Base-by-base conservation (phyloP, 2,113 vertebrate genomes). In the Lycaon pictus region DNA sequence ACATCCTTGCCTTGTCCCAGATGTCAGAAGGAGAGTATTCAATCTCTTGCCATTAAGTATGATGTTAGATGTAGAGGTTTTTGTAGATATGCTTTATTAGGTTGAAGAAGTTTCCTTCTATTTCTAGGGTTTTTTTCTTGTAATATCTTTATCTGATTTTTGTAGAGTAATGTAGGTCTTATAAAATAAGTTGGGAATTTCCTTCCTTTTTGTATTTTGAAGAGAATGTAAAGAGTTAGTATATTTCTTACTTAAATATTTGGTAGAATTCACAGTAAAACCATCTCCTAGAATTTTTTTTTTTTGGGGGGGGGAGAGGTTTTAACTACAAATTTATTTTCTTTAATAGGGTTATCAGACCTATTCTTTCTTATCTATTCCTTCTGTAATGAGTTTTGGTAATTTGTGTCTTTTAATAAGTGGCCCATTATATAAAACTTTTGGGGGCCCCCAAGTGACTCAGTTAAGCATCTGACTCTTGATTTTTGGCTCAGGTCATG, bases 381-480 rank as follows among this genome's bases (percentile, higher is more conserved):
- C 35, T 88, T 96, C 77, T 94, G 19, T 91, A 67, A 51, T 58
- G 79, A 82, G n/a, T 86, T 62, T 95, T 90, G 58, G 23, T 58
- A 71, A 82, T 95, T 79, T 90, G 53, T 82, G 69, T 86, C 35
- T 95, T 83, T 90, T 3, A 90, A 87, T 29, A 96, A 77, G 53
- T 63, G 1, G 11, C 88, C 27, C 16, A 83, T 88, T 95, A 95
- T 93, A 82, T 90, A 58, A 63, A 63, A 27, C 62, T 29, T 63
- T 63, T 63, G 25, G 25, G 62, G 62, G 62, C 12, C 11, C 62
- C 25, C 62, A 11, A 11, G 11, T 63, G 62, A 63, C 62, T 63
- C 25, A 63, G 62, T 27, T 63, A 27, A 63, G 25, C 62, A 63
- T 63, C 62, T 25, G 5, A 27, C 25, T 63, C 62, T 27, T 63